Percentiles rank a stretch among this genome's conserved stretches.
These are phyloP conservation scores for Trissolcus japonicus DNA, from an alignment of 2,888 invertebrate genomes.

Conservation along the genomic window DNA sequence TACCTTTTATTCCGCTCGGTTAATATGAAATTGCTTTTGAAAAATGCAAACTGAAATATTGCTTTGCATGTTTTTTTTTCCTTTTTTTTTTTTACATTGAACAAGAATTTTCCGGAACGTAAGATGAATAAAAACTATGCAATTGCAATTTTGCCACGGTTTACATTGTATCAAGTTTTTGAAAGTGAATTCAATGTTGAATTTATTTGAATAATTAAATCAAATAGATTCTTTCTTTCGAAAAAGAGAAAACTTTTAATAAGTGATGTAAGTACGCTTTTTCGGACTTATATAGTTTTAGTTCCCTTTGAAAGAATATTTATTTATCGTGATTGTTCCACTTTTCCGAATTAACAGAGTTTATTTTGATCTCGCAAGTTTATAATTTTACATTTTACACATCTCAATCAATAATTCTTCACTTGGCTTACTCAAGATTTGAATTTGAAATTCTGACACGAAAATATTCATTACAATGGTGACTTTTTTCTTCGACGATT, in stretches of 20 bases:
- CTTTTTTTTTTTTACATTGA: not conserved
- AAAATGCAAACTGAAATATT: constrained; percentile 22
- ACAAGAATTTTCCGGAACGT: no score
- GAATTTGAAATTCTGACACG: constrained; percentile 5
- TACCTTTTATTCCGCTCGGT: constrained; percentile 22
- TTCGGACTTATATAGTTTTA: no score
- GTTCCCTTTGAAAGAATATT: no score
- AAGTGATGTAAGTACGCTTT: no score
- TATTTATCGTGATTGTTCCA: not conserved
- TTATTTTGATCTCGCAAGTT: not conserved
- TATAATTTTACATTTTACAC: not conserved
- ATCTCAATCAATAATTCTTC: not conserved
- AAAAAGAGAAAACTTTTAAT: no score
- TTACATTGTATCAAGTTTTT: not conserved
- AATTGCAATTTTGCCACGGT: no score
- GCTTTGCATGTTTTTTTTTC: constrained; percentile 7
- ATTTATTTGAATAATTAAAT: no score
- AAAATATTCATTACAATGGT: not conserved
- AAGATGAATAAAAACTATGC: no score
- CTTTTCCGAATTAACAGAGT: not conserved
- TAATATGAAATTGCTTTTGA: constrained; percentile 19
- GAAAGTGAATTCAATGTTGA: not conserved
- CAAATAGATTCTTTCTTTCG: no score
- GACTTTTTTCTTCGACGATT: constrained; percentile 9
- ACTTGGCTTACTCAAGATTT: not conserved